phyloP scores from a whole-genome alignment of 1,140 invertebrate genomes.

The Pachyrhynchus sulphureomaculatus region DNA sequence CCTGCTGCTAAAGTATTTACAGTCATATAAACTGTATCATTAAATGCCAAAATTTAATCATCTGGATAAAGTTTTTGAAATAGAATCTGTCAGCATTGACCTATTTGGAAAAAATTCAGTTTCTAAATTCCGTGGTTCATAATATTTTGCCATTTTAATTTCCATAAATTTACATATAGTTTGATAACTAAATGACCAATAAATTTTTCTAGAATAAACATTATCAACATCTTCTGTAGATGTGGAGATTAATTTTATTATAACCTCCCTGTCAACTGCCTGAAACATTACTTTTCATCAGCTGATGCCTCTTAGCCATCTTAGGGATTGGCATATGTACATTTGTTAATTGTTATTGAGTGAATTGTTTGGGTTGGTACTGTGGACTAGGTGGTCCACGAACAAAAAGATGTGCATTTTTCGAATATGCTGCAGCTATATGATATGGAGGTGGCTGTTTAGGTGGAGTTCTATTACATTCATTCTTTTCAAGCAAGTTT shows the following conservation, averaged over 20 bases:
- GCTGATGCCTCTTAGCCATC: constrained; percentile 33
- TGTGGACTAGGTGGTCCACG: constrained; percentile 38
- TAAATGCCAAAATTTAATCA: constrained; percentile 48
- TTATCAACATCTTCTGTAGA: constrained; percentile 17
- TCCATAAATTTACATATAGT: constrained; percentile 40
- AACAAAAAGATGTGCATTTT: constrained; percentile 57
- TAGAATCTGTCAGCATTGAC: constrained; percentile 45
- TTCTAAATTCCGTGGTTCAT: constrained; percentile 35
- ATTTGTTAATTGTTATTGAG: constrained; percentile 47
- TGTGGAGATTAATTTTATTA: constrained; percentile 16
- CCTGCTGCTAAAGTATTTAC: constrained; percentile 46
- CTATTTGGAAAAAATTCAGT: constrained; percentile 46
- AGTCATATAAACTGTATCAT: constrained; percentile 46
- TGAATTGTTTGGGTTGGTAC: constrained; percentile 49
- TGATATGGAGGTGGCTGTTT: constrained; percentile 67
- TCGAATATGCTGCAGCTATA: constrained; percentile 68
- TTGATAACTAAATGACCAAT: constrained; percentile 42
- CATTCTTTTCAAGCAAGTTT: constrained; percentile 17
- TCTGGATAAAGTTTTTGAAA: constrained; percentile 44
- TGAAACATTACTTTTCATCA: constrained; percentile 4
- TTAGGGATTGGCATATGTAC: constrained; percentile 44
- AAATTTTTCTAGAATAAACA: constrained; percentile 4
- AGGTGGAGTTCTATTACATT: constrained; percentile 31
- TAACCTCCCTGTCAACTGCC: constrained; percentile 16
- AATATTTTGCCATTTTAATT: constrained; percentile 34